A percentile compares a stretch with the other conserved stretches of the same genome.
These are phyloP conservation scores for Sus cebifrons DNA, from an alignment of 2,797 vertebrate genomes.

Conservation along the genomic window DNA sequence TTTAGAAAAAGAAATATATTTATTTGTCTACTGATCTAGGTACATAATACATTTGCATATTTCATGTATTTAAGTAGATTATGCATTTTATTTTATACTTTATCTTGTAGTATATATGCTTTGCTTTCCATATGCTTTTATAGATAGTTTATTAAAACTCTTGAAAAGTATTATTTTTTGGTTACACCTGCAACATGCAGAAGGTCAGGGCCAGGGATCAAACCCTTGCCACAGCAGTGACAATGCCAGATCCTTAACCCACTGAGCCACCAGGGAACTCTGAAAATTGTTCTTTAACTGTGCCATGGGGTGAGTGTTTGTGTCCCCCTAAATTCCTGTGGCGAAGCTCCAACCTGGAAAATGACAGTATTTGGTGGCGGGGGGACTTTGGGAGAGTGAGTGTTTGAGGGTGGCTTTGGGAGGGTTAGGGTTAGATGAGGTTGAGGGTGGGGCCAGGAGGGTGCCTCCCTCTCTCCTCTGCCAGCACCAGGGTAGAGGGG, in stretches of 20 bases:
- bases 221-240: no score
- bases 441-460: not conserved
- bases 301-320: not conserved
- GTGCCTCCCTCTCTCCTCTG: not conserved
- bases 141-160: not conserved
- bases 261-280: no score
- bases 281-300: not conserved
- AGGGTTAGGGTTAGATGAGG: not conserved
- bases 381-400: not conserved
- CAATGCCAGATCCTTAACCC: no score
- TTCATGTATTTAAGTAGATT: conserved; percentile 2
- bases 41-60: not conserved
- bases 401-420: not conserved
- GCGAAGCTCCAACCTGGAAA: not conserved
- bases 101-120: not conserved
- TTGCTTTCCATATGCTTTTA: not conserved
- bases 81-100: conserved; percentile 25
- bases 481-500: not conserved
- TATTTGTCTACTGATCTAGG: not conserved
- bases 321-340: not conserved
- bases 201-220: no score
- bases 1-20: conserved; percentile 16
- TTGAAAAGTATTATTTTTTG: not conserved
- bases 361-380: not conserved
- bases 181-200: no score